Evolutionary conservation across 1,140 invertebrate genomes (phyloP).

Genomic region (Brachionus koreanus): DNA sequence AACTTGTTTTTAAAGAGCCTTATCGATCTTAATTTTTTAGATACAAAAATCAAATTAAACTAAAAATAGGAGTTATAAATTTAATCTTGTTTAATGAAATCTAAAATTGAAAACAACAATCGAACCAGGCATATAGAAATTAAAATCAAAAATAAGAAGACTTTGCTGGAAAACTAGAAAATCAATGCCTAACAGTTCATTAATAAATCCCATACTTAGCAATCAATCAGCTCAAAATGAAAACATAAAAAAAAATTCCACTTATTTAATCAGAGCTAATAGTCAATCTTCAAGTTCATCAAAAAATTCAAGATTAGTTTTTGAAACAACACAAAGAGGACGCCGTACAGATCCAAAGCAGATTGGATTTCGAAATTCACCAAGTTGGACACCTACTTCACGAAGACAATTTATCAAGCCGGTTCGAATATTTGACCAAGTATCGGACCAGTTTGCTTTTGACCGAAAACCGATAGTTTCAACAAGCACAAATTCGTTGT

Average conservation of each 20-base stretch:
- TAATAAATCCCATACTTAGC: neutral
- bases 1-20: too few relatives aligned
- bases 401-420: neutral
- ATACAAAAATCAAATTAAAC: neutral
- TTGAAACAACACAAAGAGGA: neutral
- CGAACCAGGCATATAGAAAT: neutral
- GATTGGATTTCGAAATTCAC: neutral
- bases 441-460: neutral
- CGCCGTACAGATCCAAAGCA: neutral
- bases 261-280: neutral
- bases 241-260: neutral
- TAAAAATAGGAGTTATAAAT: neutral
- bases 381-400: neutral
- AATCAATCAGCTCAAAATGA: constrained; percentile 7
- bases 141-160: neutral
- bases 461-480: neutral
- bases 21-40: neutral
- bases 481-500: neutral
- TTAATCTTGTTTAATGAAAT: neutral
- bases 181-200: constrained; percentile 14
- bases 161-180: neutral
- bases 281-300: constrained; percentile 4
- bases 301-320: neutral
- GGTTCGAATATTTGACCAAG: neutral
- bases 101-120: neutral